Conservation (phyloP, 2,797 vertebrate genomes). For the Characodon lateralis region DNA sequence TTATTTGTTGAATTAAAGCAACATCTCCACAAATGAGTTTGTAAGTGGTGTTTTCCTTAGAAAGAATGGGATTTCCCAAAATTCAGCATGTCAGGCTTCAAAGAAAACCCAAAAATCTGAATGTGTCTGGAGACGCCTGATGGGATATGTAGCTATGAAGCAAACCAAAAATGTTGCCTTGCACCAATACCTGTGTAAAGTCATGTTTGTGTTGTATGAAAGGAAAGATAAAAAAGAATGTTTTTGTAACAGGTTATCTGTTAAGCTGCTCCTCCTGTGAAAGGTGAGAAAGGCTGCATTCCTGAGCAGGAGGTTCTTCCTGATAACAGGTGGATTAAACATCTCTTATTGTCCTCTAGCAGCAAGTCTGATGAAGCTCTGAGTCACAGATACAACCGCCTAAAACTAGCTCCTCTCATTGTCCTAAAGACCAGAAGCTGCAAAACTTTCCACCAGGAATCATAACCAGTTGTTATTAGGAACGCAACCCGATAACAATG, state of each 20-base stretch:
- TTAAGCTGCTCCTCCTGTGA: constrained; percentile 56
- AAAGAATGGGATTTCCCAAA: background rate
- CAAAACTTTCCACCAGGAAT: constrained; percentile 44
- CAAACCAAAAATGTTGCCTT: constrained; percentile 1
- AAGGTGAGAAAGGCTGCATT: constrained; percentile 68
- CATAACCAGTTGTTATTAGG: constrained; percentile 30
- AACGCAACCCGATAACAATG: background rate
- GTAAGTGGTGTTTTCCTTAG: background rate
- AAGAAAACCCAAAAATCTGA: background rate
- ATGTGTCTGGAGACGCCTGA: background rate
- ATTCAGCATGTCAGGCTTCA: background rate
- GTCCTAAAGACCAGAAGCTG: constrained; percentile 34
- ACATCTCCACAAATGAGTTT: background rate
- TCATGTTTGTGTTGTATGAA: constrained; percentile 48
- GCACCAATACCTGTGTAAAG: constrained; percentile 45
- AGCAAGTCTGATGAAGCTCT: constrained; percentile 28
- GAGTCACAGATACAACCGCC: constrained; percentile 55
- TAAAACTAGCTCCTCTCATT: constrained; percentile 50
- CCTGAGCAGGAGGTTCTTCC: constrained; percentile 60
- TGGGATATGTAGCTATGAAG: background rate
- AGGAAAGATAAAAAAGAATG: constrained; percentile 23
- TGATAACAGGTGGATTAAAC: constrained; percentile 80
- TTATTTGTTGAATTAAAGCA: background rate
- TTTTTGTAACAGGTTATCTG: constrained; percentile 61
- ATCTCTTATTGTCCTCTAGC: constrained; percentile 61